Evolutionary conservation across 2,888 invertebrate genomes (phyloP).

Genomic region (Zygothrica quintamaculata): DNA sequence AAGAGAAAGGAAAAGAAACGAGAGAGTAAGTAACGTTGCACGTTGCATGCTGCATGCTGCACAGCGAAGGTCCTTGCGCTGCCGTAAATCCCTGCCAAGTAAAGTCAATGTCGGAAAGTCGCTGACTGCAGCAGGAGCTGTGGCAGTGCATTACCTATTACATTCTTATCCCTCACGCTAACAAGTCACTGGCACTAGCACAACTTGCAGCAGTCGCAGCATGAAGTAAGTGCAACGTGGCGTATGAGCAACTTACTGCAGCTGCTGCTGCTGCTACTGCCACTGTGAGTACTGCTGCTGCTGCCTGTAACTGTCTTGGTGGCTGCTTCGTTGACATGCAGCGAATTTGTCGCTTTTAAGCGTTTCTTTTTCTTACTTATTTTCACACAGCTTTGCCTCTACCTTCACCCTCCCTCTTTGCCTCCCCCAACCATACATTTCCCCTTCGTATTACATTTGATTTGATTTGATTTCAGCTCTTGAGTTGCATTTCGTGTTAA

Average conservation of each 20-base stretch:
- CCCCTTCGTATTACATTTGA: constrained; percentile 35
- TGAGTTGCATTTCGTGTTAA: constrained; percentile 77
- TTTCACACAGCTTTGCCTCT: constrained; percentile 14
- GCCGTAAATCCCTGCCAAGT: constrained; percentile 80
- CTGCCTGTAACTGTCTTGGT: too few relatives aligned
- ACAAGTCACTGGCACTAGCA: too few relatives aligned
- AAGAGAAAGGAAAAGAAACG: constrained; percentile 9
- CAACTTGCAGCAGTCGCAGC: constrained; percentile 42
- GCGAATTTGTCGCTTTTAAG: constrained; percentile 78
- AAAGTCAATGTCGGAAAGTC: constrained; percentile 77
- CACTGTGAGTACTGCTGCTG: too few relatives aligned
- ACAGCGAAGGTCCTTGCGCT: constrained; percentile 55
- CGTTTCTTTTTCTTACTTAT: constrained; percentile 27
- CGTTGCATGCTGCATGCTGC: constrained; percentile 26
- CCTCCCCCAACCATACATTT: constrained; percentile 8
- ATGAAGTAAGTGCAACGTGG: constrained; percentile 81
- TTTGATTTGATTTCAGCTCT: constrained; percentile 72
- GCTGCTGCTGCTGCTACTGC: constrained; percentile 11
- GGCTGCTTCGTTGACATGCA: constrained; percentile 62
- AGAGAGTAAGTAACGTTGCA: constrained; percentile 30
- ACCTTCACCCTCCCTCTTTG: background rate
- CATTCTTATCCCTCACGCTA: too few relatives aligned
- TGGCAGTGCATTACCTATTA: constrained; percentile 64
- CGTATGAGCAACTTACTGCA: constrained; percentile 79
- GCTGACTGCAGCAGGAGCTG: constrained; percentile 57